Base-by-base conservation (phyloP, 37 sponge, comb jelly and placozoan genomes). In the Beroe forskalii region DNA sequence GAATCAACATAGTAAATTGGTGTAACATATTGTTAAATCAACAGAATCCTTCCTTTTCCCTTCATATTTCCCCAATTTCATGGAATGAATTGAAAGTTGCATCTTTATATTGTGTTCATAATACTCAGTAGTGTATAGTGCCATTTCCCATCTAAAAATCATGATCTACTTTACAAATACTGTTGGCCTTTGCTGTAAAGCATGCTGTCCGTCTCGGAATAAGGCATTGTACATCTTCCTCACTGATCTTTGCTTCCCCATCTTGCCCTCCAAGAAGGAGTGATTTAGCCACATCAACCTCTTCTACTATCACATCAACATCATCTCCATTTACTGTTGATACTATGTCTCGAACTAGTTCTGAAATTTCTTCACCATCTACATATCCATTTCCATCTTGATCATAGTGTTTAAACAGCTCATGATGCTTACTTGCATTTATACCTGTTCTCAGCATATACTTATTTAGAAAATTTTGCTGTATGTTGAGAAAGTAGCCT, bases 341-440 rank as follows among this genome's bases (percentile, higher is more conserved):
- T 6, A 80, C 55, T 3, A 80, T 80, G 30, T 80, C 86, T 38
- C 86, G 40, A 9, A 80, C 86, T 80, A 80, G 55, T 37, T 80
- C 86, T n/a, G 86, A 41, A 14, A 80, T 41, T 80, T 80, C 86
- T 48, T 80, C 86, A 0, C 86, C 86, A 23, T 80, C 86, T n/a
- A 80, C 86, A 27, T 80, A 80, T 6, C 86, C 86, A 38, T 27
- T 80, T 4, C 35, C 55, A 43, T 80, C 55, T 23, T 80, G 86
- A 23, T 80, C 86, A 37, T 80, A 80, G 48, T 80, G 86, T 80
- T 80, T 41, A 25, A 80, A 44, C 27, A 80, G 28, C 48, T 80
- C 86, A 17, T 80, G 55, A 25, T 41, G 44, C 17, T 37, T 80
- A 25, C 31, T 44, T n/a, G 4, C 35, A 23, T 80, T 17, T 6